These are phyloP conservation scores for Tubulanus polymorphus DNA, from an alignment of 2,888 invertebrate genomes.

Conservation along the genomic window DNA sequence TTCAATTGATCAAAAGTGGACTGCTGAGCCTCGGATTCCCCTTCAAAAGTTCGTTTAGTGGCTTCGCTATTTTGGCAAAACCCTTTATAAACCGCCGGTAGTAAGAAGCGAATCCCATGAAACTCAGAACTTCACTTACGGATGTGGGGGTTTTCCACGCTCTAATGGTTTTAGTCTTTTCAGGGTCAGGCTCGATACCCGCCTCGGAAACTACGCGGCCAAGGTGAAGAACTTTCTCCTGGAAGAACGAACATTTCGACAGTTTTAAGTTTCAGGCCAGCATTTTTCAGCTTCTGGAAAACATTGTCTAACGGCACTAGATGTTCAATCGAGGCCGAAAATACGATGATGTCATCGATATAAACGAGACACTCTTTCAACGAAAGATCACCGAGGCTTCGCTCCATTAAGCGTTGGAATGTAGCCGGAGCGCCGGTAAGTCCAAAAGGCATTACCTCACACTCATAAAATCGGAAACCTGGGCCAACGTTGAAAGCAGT, in stretches of 20 bases:
- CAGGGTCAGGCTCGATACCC: too few species aligned
- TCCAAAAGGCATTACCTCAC: constrained; percentile 17
- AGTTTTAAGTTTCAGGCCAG: constrained; percentile 15
- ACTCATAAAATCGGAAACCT: constrained; percentile 22
- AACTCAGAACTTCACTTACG: constrained; percentile 7
- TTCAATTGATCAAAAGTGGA: too few species aligned
- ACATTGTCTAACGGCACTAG: constrained; percentile 14
- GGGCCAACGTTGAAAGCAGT: constrained; percentile 19
- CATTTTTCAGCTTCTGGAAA: constrained; percentile 9
- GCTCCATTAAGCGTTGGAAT: constrained; percentile 19
- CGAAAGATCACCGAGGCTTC: constrained; percentile 13
- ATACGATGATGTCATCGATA: constrained; percentile 23
- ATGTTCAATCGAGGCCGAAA: constrained; percentile 13
- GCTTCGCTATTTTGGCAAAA: constrained; percentile 13
- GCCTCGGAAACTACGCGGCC: constrained; percentile 14
- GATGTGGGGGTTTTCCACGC: constrained; percentile 13
- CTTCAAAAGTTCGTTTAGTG: constrained; percentile 12
- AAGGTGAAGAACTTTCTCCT: constrained; percentile 16
- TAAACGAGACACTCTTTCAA: constrained; percentile 17
- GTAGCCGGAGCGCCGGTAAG: constrained; percentile 16
- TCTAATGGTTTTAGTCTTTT: constrained; percentile 10
- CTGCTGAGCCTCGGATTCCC: too few species aligned
- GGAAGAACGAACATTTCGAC: constrained; percentile 12
- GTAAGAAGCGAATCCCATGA: constrained; percentile 14
- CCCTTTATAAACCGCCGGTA: constrained; percentile 15